These are phyloP conservation scores for Hyaena hyaena DNA, from an alignment of 2,113 vertebrate genomes.

Conservation along the genomic window DNA sequence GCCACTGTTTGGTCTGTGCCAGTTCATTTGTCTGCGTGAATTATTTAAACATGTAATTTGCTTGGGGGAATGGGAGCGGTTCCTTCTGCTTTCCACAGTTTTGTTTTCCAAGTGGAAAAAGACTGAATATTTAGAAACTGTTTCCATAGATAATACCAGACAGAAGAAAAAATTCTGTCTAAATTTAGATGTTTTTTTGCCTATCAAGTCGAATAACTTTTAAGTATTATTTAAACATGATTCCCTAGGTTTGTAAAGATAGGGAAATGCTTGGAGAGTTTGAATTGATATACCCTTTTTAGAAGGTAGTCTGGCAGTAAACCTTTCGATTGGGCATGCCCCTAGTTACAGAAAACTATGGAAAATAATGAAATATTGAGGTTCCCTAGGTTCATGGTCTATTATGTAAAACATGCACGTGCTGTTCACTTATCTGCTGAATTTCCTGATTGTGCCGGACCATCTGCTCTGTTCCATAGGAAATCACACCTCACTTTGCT, in stretches of 20 bases:
- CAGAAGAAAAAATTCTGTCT: background rate
- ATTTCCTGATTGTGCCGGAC: background rate
- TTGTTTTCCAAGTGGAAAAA: background rate
- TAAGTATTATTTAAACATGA: background rate
- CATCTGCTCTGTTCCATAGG: background rate
- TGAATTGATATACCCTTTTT: background rate
- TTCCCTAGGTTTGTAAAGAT: background rate
- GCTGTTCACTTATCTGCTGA: background rate
- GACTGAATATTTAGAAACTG: background rate
- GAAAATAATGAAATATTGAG: background rate
- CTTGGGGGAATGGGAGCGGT: background rate
- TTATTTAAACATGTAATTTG: background rate
- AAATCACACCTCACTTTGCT: background rate
- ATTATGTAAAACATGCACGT: background rate
- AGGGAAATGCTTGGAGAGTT: background rate
- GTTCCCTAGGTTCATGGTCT: background rate
- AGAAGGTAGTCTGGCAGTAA: background rate
- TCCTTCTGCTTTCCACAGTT: background rate
- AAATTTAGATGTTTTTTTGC: constrained; percentile 44
- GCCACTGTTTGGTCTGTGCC: background rate
- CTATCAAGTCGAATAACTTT: background rate
- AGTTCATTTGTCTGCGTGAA: background rate
- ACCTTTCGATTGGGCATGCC: background rate
- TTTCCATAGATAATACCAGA: background rate
- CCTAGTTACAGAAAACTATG: background rate